Conservation (phyloP, 2,113 vertebrate species). For the Proteles cristata region DNA sequence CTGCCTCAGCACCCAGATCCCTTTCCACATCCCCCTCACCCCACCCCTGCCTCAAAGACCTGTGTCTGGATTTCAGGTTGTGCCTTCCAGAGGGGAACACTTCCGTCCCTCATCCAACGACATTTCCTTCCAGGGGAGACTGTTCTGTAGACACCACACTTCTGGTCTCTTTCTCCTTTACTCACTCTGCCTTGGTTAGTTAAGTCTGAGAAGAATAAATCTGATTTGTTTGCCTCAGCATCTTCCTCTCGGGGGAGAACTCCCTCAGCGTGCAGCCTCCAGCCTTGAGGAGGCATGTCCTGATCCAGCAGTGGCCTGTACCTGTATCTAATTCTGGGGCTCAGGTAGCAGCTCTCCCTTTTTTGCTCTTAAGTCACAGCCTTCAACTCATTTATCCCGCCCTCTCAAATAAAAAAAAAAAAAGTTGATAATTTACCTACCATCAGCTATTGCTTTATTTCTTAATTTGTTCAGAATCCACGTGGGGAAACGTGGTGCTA, state of each 20-base stretch:
- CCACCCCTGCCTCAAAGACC: not conserved
- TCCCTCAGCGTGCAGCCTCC: not conserved
- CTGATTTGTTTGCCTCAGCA: not conserved
- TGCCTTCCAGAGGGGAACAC: too few species aligned
- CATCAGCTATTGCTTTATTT: not conserved
- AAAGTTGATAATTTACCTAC: not conserved
- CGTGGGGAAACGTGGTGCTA: not conserved
- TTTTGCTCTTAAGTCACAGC: not conserved
- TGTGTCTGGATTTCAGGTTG: not conserved
- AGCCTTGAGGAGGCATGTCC: not conserved
- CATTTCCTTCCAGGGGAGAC: not conserved
- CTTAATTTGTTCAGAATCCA: not conserved
- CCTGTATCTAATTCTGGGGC: not conserved
- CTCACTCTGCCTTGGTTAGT: not conserved
- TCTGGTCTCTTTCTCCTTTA: not conserved
- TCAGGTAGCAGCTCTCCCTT: not conserved
- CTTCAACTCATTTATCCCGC: not conserved
- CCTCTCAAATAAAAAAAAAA: not conserved
- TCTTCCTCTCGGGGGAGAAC: not conserved
- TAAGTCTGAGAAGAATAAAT: not conserved
- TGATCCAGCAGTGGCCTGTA: too few species aligned
- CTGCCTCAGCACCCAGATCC: not conserved
- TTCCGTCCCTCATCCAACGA: fast-evolving
- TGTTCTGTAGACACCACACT: fast-evolving
- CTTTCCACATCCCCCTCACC: too few species aligned